Conservation (phyloP, 2,888 invertebrate species). For the Caenorhabditis virilis region DNA sequence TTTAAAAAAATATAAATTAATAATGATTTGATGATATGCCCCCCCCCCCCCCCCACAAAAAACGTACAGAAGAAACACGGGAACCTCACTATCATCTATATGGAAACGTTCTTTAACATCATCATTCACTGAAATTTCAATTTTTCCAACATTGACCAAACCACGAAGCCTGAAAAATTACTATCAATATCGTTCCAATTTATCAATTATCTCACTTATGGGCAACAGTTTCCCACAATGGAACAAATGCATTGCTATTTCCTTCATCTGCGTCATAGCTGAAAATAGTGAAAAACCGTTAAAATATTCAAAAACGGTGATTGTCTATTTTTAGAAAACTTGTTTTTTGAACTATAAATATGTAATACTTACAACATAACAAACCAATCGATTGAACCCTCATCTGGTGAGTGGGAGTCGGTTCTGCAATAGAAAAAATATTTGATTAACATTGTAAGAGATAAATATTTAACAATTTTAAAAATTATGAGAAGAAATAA, state of each 20-base stretch:
- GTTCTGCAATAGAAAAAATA: no score
- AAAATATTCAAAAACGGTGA: no score
- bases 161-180: constrained; percentile 60
- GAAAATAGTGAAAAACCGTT: no score
- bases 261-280: constrained; percentile 67
- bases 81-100: constrained; percentile 68
- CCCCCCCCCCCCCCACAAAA: no score
- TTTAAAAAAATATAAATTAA: not conserved
- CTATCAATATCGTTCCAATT: not conserved
- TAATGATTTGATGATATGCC: not conserved
- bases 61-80: constrained; percentile 65
- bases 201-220: constrained; percentile 56
- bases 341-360: no score
- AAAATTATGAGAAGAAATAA: not conserved
- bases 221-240: constrained; percentile 68
- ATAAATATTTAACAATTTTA: no score
- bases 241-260: constrained; percentile 65
- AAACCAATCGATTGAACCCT: constrained; percentile 68
- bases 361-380: constrained; percentile 67
- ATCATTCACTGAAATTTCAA: constrained; percentile 65
- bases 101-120: constrained; percentile 68
- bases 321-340: no score
- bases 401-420: constrained; percentile 65
- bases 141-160: constrained; percentile 67
- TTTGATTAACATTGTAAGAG: no score